These are phyloP conservation scores for Cyclophora punctaria DNA, from an alignment of 2,888 invertebrate genomes.

Conservation along the genomic window DNA sequence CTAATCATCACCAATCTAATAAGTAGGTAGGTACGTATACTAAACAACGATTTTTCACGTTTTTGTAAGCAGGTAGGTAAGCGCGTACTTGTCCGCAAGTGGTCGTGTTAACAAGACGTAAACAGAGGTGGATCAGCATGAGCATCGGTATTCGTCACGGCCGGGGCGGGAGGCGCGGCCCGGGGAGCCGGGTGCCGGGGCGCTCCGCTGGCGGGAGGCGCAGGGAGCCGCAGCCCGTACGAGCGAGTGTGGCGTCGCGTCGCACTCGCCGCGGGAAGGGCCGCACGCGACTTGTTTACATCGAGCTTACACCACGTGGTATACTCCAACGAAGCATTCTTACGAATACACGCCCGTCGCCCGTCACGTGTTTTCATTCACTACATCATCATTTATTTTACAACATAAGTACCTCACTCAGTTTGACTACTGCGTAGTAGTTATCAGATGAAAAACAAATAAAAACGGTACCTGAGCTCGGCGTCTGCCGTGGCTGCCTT, in stretches of 20 bases:
- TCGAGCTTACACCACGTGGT: slow-evolving; percentile 62
- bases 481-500: slow-evolving; percentile 60
- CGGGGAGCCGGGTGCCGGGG: neutral
- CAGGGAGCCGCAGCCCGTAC: neutral
- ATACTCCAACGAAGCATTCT: slow-evolving; percentile 28
- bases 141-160: neutral
- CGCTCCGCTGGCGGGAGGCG: neutral
- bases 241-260: slow-evolving; percentile 6
- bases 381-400: slow-evolving; percentile 32
- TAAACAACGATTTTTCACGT: no score
- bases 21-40: no score
- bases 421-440: slow-evolving; percentile 20
- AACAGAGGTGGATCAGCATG: neutral
- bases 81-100: no score
- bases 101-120: neutral
- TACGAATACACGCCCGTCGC: slow-evolving; percentile 39
- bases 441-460: slow-evolving; percentile 61
- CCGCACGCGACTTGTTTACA: slow-evolving; percentile 53
- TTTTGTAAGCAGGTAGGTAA: no score
- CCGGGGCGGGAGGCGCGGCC: neutral
- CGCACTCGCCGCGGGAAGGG: slow-evolving; percentile 23
- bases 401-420: no score
- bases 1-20: no score
- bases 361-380: slow-evolving; percentile 57
- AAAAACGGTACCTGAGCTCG: slow-evolving; percentile 67